Base-by-base conservation (phyloP, 92 coral and sea anemone species). In the Phenganax subtilis region DNA sequence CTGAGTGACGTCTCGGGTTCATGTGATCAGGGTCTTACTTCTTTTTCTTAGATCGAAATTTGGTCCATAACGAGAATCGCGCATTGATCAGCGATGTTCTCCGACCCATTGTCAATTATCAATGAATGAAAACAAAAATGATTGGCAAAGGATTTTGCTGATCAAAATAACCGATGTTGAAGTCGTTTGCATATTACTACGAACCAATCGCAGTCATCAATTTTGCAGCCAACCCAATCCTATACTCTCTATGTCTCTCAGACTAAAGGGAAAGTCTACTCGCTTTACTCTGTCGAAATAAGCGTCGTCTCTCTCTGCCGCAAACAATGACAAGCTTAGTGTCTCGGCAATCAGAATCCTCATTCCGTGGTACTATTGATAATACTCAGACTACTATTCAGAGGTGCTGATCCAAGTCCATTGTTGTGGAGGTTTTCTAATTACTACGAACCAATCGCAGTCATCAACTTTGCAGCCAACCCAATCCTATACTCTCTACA, bases 401-500 rank as follows among this genome's bases (percentile, higher is more conserved):
- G 25, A 20, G 59, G 12, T 3, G 57, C 47, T 1, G 5, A 37
- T 37, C 47, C 47, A 37, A 37, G 5, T 10, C 0, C 12, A 12
- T 59, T 54, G 55, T 58, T 12, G 7, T 0, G 47, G 28, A 7
- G 11, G 7, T 62, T 79, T 20, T 3, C 74, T 0, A 2, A 79
- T 51, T 47, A 63, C 62, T 79, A 79, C 15, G 8, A 60, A 60
- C 74, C 83, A 6, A 29, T 79, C 7, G 83, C 83, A 6, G 20
- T 68, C 30, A 51, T 79, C 10, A 79, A 79, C 27, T 79, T 47
- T 54, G 74, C 68, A 16, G 58, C 53, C 28, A 79, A 79, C 68
- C 83, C 83, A 11, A 6, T 79, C 65, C 74, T 79, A 5, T 79
- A 79, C 12, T 67, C 83, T 9, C 53, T 67, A 56, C 83, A 75